Conservation (phyloP, 2,888 invertebrate genomes). For the Palloptera scutellata region DNA sequence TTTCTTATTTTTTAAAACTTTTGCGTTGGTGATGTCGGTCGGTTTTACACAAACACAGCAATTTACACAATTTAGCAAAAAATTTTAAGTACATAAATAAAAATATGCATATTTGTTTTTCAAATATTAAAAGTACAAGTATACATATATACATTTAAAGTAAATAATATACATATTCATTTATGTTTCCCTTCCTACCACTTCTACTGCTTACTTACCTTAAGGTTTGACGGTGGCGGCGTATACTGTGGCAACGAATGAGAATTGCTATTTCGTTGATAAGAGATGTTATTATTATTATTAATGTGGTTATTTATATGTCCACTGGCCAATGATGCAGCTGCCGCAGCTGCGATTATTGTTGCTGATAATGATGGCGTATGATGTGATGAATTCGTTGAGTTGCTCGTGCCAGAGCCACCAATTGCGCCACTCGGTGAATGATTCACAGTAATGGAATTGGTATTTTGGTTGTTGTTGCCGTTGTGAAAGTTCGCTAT, state of each 20-base stretch:
- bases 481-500: constrained; percentile 11
- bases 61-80: background rate
- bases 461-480: constrained; percentile 26
- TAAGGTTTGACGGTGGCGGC: constrained; percentile 23
- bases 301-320: constrained; percentile 18
- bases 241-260: constrained; percentile 43
- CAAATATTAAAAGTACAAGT: too few species aligned
- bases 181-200: background rate
- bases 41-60: too few species aligned
- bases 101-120: background rate
- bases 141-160: too few species aligned
- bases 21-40: background rate
- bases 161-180: too few species aligned
- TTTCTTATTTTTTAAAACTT: background rate
- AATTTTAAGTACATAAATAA: background rate
- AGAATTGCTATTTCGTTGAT: constrained; percentile 36
- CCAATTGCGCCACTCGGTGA: constrained; percentile 31
- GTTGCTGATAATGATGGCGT: constrained; percentile 33
- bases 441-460: constrained; percentile 34
- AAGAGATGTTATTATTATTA: constrained; percentile 32
- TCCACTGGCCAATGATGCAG: constrained; percentile 26
- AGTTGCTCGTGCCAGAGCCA: constrained; percentile 13
- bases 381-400: constrained; percentile 30
- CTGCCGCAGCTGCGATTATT: constrained; percentile 34
- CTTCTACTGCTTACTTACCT: constrained; percentile 28